Conservation (phyloP, 2,113 vertebrate species). For the Cephalopholis sonnerati region DNA sequence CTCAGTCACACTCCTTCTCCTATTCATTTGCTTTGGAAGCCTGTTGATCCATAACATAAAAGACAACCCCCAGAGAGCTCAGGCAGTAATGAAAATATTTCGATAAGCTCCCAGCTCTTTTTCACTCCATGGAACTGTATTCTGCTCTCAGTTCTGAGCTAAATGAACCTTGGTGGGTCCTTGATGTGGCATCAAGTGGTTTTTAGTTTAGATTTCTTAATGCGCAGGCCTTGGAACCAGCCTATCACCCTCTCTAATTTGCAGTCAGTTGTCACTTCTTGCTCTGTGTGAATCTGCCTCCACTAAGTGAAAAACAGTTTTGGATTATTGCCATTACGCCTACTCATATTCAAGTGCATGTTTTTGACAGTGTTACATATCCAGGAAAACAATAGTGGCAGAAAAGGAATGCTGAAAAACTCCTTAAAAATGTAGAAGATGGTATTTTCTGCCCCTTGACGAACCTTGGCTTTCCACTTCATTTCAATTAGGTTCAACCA, state of each 20-base stretch:
- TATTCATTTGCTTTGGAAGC: constrained; percentile 61
- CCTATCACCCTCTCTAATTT: constrained; percentile 16
- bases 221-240: not conserved
- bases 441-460: not conserved
- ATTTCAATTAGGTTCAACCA: not conserved
- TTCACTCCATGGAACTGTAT: constrained; percentile 10
- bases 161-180: constrained; percentile 46
- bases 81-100: constrained; percentile 56
- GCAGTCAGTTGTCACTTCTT: constrained; percentile 12
- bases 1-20: constrained; percentile 40
- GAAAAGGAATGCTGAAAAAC: not conserved
- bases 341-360: not conserved
- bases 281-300: not conserved
- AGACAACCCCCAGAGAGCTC: constrained; percentile 66
- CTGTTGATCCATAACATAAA: constrained; percentile 75
- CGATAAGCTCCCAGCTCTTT: constrained; percentile 55
- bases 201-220: constrained; percentile 53
- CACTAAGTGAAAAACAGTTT: not conserved
- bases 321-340: not conserved
- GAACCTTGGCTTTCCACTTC: not conserved
- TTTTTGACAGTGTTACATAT: not conserved
- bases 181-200: constrained; percentile 42
- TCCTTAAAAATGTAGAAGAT: not conserved
- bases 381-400: not conserved
- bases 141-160: constrained; percentile 46